Conservation (phyloP, 2,797 vertebrate genomes). For the Megalops cyprinoides region DNA sequence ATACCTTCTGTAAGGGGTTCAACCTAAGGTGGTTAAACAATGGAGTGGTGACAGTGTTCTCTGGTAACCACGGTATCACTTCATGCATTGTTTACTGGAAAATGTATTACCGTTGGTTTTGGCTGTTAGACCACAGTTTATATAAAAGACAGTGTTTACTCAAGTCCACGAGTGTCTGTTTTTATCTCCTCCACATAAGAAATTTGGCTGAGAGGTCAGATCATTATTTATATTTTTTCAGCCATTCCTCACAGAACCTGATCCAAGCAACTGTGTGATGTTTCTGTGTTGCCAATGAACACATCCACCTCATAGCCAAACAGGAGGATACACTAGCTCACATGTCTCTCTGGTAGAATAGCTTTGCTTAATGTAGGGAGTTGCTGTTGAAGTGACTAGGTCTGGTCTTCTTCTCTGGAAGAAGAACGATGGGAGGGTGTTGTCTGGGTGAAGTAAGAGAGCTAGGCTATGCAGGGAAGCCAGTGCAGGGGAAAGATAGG, state of each 20-base stretch:
- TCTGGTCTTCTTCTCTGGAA: background rate
- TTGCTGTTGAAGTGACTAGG: background rate
- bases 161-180: slow-evolving; percentile 20
- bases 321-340: background rate
- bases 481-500: background rate
- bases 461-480: background rate
- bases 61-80: background rate
- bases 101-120: background rate
- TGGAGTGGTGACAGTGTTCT: background rate
- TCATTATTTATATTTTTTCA: background rate
- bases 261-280: background rate
- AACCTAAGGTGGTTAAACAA: background rate
- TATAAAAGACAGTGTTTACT: slow-evolving; percentile 14
- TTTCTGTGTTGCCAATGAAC: background rate
- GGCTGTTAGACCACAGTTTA: slow-evolving; percentile 23
- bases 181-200: slow-evolving; percentile 13
- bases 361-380: background rate
- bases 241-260: background rate
- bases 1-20: slow-evolving; percentile 2
- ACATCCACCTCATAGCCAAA: background rate
- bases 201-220: background rate
- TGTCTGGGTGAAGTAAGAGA: background rate
- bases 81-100: slow-evolving; percentile 23
- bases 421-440: background rate
- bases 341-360: background rate